Evolutionary conservation across 2,113 vertebrate genomes (phyloP).

Genomic region (Microcebus jonahi): DNA sequence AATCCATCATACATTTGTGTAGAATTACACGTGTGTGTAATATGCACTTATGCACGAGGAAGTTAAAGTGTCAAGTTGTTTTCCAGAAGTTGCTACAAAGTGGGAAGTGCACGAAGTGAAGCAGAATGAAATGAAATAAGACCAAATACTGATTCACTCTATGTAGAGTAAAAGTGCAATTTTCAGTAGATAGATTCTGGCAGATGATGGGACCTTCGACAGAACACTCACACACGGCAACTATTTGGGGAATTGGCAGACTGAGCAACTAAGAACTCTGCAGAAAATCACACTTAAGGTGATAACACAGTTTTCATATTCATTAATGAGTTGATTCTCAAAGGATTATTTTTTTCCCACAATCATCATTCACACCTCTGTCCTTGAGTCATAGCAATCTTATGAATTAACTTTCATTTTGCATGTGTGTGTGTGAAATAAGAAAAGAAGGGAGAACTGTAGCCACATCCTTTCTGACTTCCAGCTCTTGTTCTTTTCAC

Average conservation of each 20-base stretch:
- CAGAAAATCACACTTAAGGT: neutral
- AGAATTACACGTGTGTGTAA: neutral
- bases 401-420: neutral
- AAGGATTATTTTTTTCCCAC: neutral
- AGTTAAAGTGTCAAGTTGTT: neutral
- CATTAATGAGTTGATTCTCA: neutral
- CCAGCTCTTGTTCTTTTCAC: fast-evolving
- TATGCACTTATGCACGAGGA: neutral
- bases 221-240: neutral
- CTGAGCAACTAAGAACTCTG: neutral
- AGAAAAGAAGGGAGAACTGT: neutral
- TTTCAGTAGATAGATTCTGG: neutral
- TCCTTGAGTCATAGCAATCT: neutral
- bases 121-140: neutral
- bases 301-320: neutral
- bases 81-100: neutral
- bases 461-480: neutral
- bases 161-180: neutral
- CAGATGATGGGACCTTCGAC: neutral
- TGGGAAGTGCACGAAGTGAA: neutral
- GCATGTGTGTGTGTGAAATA: neutral
- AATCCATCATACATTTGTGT: neutral
- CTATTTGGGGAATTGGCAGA: neutral
- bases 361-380: neutral
- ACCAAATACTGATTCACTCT: neutral